A percentile compares a stretch with the other conserved stretches of the same genome.
phyloP scores from a whole-genome alignment of 2,888 invertebrate genomes.

The Tanaodytes sp. region DNA sequence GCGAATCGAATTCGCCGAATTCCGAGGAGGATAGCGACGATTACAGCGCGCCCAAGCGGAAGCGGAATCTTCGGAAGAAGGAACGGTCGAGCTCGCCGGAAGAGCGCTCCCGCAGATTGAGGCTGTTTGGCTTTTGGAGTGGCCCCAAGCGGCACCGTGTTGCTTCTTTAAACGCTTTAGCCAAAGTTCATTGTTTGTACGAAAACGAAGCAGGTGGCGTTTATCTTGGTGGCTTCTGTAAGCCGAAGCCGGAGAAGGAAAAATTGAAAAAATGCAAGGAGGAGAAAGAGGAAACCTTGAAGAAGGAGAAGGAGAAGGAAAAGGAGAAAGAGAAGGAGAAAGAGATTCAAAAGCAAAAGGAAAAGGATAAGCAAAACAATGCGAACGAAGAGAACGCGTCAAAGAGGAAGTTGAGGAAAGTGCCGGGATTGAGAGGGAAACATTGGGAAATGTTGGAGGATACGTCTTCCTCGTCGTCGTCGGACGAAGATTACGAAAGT shows the following conservation, averaged over 20 bases:
- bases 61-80: slow-evolving; percentile 73
- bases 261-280: slow-evolving; percentile 60
- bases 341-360: too few species aligned
- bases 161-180: slow-evolving; percentile 90
- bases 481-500: slow-evolving; percentile 62
- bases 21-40: slow-evolving; percentile 66
- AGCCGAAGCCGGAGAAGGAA: slow-evolving; percentile 74
- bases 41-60: slow-evolving; percentile 71
- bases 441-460: slow-evolving; percentile 88
- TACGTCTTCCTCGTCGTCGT: slow-evolving; percentile 74
- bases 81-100: slow-evolving; percentile 64
- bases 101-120: slow-evolving; percentile 74
- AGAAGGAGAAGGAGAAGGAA: slow-evolving; percentile 55
- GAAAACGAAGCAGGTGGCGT: slow-evolving; percentile 89
- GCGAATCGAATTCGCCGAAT: slow-evolving; percentile 53
- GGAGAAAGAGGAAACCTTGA: slow-evolving; percentile 64
- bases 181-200: slow-evolving; percentile 92
- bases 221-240: slow-evolving; percentile 76
- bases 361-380: slow-evolving; percentile 37
- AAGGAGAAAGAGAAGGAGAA: slow-evolving; percentile 48
- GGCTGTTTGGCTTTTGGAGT: slow-evolving; percentile 81
- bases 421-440: slow-evolving; percentile 84
- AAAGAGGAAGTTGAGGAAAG: slow-evolving; percentile 80
- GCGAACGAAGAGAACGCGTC: slow-evolving; percentile 66
- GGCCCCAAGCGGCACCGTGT: slow-evolving; percentile 89